Base-by-base conservation (phyloP, 2,888 invertebrate species). In the Listrodromus nycthemerus region DNA sequence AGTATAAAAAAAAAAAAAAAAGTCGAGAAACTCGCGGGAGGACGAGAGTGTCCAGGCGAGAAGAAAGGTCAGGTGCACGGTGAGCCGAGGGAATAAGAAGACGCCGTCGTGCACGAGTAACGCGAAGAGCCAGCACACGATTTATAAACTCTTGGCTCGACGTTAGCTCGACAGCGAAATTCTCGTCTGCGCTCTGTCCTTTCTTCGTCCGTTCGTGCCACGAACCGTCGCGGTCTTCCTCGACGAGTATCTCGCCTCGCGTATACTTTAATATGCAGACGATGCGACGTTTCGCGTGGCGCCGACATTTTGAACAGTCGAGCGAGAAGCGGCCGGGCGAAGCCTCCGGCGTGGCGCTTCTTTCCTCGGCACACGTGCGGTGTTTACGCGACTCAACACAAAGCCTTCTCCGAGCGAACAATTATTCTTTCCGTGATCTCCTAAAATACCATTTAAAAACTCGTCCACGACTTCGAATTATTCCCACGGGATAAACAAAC, bases 191-290 rank as follows among this genome's bases (percentile, higher is more conserved):
- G 19, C 2, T 75, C 45, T 8, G 30, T 73, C 50, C 21, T 30
- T 19, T 50, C 45, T 74, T 10, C 30, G 27, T 45, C 52, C 6
- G 21, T 19, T 55, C 67, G 24, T 55, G 37, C 48, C 37, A 24
- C 48, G 61, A 19, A 45, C 37, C 45, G 13, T 30, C 24, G 30
- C 24, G 30, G 2, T 67, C 37, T n/a, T 16, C 30, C 52, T 67
- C 58, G 24, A 3, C 30, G 27, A 13, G 19, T 71, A 71, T 70
- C 71, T 80, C 58, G 52, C 30, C 33, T 77, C n/a, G 71, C 61
- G 16, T 55, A 75, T 82, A 41, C 10, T 88, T 88, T 87, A 88
- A 88, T 87, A 87, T 87, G 88, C 88, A 87, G 87, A 88, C 88
- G 82, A 84, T 80, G 87, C 86, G 61, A 75, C 78, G 84, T 87